Evolutionary conservation across 2,113 vertebrate genomes (phyloP), one percentile per base, ranked within the genome.

Genomic region (Cricetomys ansorgei): DNA sequence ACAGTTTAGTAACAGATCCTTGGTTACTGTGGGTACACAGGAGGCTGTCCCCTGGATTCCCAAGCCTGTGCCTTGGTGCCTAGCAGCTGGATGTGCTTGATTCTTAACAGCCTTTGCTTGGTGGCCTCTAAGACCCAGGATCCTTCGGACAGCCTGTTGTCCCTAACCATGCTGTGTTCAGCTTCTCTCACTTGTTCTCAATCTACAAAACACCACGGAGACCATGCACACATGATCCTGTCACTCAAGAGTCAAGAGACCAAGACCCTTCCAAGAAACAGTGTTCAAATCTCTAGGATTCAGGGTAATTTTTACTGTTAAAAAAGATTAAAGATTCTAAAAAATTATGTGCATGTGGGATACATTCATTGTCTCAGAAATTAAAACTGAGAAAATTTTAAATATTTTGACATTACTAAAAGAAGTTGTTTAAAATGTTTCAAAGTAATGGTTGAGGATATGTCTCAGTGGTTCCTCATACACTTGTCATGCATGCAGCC

Each of bases 281-380:
- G 21, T 40, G 77, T 83, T 88, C 80, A 59, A 50, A 95, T 15
- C 27, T 67, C 27, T 57, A n/a, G 40, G 62, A 62, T 34, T 81
- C 69, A 75, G 6, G 4, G 76, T 59, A 2, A n/a, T 83, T 84
- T 43, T 45, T 12, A 80, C 12, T 69, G 65, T 92, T 89, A 80
- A 90, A 45, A 94, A 75, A 75, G 19, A 94, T 1, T 27, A 6
- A 89, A n/a, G 37, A 48, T 15, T 59, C 19, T 43, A 40, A 81
- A 92, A 48, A n/a, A 0, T 23, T 73, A 76, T 37, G 29, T 31
- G 64, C 94, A 65, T 31, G 4, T 92, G 73, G 27, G 21, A 17
- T 94, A 72, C 45, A 62, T 65, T 79, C 62, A 25, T 55, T 89
- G 45, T 50, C 43, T 91, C 59, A 55, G 37, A 81, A 95, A 93